phyloP scores from a whole-genome alignment of 2,113 vertebrate species.

The Seriola quinqueradiata region DNA sequence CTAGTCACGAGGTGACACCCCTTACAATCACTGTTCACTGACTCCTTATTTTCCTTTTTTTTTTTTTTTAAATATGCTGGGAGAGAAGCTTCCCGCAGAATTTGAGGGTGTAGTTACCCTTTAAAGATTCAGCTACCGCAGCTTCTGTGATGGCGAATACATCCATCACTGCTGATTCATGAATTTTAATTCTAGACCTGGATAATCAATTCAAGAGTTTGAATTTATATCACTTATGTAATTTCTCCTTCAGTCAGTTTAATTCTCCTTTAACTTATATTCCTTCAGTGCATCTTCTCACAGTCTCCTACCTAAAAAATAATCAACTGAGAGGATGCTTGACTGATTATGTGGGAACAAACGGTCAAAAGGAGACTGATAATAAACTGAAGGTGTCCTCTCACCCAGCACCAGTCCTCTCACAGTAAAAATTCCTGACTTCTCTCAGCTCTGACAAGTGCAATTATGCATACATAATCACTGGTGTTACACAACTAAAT shows the following conservation, averaged over 20 bases:
- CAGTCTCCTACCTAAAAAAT: neutral
- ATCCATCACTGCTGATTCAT: neutral
- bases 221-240: neutral
- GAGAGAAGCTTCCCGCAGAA: neutral
- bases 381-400: conserved; percentile 51
- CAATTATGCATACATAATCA: conserved; percentile 81
- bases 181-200: neutral
- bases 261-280: neutral
- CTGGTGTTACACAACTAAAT: conserved; percentile 80
- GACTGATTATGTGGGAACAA: conserved; percentile 14
- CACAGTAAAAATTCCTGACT: conserved; percentile 64
- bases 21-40: neutral
- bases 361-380: conserved; percentile 13
- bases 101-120: neutral
- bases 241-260: neutral
- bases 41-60: neutral
- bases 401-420: conserved; percentile 52
- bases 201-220: neutral
- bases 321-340: neutral
- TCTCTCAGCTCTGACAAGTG: conserved; percentile 66
- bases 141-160: neutral
- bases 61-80: no score
- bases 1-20: neutral
- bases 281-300: neutral
- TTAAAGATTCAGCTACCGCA: neutral